Evolutionary conservation across 2,888 invertebrate species (phyloP).

Genomic region (Coelinius sp.): DNA sequence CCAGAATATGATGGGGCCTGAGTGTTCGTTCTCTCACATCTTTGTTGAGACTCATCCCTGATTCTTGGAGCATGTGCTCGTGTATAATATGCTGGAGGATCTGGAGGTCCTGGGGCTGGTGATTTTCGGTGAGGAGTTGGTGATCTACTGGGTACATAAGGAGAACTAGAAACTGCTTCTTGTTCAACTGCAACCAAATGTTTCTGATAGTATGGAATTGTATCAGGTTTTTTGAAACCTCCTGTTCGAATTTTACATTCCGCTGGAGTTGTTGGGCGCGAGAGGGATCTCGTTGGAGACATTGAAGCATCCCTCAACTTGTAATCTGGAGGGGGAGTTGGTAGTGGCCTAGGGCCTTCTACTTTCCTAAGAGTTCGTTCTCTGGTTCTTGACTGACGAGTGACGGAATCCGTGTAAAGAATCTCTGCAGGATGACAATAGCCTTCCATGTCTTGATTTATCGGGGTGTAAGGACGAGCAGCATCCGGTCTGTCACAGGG

Average conservation of each 20-base stretch:
- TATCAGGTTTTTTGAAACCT: slow-evolving; percentile 79
- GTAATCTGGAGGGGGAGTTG: slow-evolving; percentile 66
- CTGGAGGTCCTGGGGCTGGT: slow-evolving; percentile 81
- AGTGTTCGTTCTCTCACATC: slow-evolving; percentile 60
- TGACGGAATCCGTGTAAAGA: slow-evolving; percentile 57
- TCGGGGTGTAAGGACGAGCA: slow-evolving; percentile 60
- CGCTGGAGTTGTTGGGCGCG: slow-evolving; percentile 79
- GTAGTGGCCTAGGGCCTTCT: slow-evolving; percentile 62
- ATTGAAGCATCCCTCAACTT: slow-evolving; percentile 68
- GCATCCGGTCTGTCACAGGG: slow-evolving; percentile 47
- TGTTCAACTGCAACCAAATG: slow-evolving; percentile 77
- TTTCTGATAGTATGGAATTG: slow-evolving; percentile 86
- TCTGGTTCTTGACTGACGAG: slow-evolving; percentile 46
- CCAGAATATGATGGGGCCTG: slow-evolving; percentile 35
- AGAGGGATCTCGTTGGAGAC: slow-evolving; percentile 72
- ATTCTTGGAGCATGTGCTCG: slow-evolving; percentile 78
- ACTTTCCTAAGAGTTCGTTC: slow-evolving; percentile 49
- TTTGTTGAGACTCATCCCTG: slow-evolving; percentile 71
- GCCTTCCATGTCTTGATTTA: slow-evolving; percentile 53
- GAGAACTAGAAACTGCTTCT: slow-evolving; percentile 58
- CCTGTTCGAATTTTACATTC: slow-evolving; percentile 54
- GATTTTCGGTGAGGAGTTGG: slow-evolving; percentile 74
- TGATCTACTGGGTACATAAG: slow-evolving; percentile 62
- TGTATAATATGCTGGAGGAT: slow-evolving; percentile 60
- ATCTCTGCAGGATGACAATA: slow-evolving; percentile 64